Conservation (phyloP, 1,140 invertebrate species). For the Drosophila malerkotliana region DNA sequence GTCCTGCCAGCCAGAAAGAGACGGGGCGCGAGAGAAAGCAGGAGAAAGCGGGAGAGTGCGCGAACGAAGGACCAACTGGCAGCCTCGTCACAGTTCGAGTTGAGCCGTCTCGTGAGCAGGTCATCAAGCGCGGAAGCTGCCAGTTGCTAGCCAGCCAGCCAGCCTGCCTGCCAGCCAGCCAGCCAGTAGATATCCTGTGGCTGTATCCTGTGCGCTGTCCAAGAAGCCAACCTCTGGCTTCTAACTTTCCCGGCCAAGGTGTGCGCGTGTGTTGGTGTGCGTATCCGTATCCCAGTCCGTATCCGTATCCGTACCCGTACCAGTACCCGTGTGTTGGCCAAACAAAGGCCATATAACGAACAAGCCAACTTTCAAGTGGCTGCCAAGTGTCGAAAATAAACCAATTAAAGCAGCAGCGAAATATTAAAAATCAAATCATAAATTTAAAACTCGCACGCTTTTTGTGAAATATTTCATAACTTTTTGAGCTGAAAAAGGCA, state of each 20-base stretch:
- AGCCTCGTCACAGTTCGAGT: conserved; percentile 78
- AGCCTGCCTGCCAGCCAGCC: conserved; percentile 2
- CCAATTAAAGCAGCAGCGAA: neutral
- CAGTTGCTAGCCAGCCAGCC: conserved; percentile 26
- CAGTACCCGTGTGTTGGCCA: conserved; percentile 12
- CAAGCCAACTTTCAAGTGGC: conserved; percentile 9
- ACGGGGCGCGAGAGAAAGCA: conserved; percentile 35
- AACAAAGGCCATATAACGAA: conserved; percentile 35
- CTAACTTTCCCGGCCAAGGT: conserved; percentile 53
- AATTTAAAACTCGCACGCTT: conserved; percentile 2
- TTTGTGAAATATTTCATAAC: neutral
- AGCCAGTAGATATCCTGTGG: neutral
- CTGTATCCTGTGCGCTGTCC: conserved; percentile 1
- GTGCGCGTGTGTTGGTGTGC: conserved; percentile 37
- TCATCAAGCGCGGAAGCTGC: conserved; percentile 75
- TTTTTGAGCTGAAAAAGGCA: neutral
- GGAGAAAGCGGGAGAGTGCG: conserved; percentile 21
- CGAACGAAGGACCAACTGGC: conserved; percentile 33
- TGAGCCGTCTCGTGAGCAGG: conserved; percentile 80
- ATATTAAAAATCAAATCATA: conserved; percentile 7
- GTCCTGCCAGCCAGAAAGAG: neutral
- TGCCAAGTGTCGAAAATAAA: conserved; percentile 3
- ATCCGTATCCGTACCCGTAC: conserved; percentile 11
- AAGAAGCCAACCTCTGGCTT: conserved; percentile 25
- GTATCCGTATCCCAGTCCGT: conserved; percentile 18